A percentile compares a stretch with the other conserved stretches of the same genome.
Conservation (phyloP, 2,888 invertebrate species). For the Ashinkailepas kermadecensis region DNA sequence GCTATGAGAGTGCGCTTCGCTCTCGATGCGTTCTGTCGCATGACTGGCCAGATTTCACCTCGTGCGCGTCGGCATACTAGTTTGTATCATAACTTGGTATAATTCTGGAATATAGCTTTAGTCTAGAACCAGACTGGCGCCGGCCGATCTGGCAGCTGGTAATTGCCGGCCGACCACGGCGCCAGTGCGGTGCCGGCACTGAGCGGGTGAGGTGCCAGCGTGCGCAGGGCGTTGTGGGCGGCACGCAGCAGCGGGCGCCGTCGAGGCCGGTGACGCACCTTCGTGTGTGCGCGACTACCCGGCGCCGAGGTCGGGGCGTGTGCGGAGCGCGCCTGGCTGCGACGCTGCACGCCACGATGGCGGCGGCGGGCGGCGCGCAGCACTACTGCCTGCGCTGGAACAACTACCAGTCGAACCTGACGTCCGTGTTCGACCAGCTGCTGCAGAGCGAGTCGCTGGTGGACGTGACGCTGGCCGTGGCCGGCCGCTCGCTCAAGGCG, state of each 20-base stretch:
- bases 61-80: not conserved
- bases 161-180: not conserved
- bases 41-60: too few relatives aligned
- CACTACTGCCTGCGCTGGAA: constrained; percentile 55
- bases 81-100: not conserved
- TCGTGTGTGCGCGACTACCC: too few relatives aligned
- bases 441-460: constrained; percentile 82
- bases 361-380: constrained; percentile 29
- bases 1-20: too few relatives aligned
- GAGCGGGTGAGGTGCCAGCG: not conserved
- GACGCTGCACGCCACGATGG: not conserved
- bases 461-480: constrained; percentile 80
- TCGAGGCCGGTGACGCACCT: too few relatives aligned
- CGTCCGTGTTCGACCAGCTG: constrained; percentile 80
- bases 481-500: constrained; percentile 78
- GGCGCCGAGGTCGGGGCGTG: not conserved
- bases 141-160: constrained; percentile 4
- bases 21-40: too few relatives aligned
- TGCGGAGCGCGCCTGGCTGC: not conserved
- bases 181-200: not conserved
- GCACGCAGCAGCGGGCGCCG: too few relatives aligned
- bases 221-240: too few relatives aligned
- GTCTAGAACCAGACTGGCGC: not conserved
- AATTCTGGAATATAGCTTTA: not conserved
- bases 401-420: constrained; percentile 82